Base-by-base conservation (phyloP, 1,140 invertebrate species). In the Diabrotica undecimpunctata region DNA sequence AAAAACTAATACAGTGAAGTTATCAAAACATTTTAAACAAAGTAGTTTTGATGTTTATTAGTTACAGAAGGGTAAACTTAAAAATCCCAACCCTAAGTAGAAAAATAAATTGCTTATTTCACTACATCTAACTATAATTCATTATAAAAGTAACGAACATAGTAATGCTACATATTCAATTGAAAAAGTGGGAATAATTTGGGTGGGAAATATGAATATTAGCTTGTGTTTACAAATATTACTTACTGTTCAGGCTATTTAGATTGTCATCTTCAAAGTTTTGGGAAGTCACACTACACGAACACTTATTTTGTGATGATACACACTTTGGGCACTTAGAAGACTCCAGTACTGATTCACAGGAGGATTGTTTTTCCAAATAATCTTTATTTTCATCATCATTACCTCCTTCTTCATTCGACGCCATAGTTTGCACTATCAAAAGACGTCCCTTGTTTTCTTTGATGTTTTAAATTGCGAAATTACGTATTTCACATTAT, bases 311-410 rank as follows among this genome's bases (percentile, higher is more conserved):
- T 58, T 55, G 38, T 50, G 62, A 46, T 63, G 63, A 61, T 50
- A 67, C 55, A 68, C 66, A 67, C 14, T 60, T 53, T 57, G 54
- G 58, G 65, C 64, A 69, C 57, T 54, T 46, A 36, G 52, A 54
- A n/a, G 46, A 50, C 58, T 51, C 62, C 38, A 51, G 55, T 62
- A 60, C 6, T 11, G 58, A 38, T 14, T 61, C 55, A 25, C 52
- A 62, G 11, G 6, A 36, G n/a, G 64, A 59, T 13, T 58, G 37
- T 54, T 71, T 69, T 66, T 53, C 64, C 58, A 59, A 69, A 69
- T 67, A 67, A 14, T 52, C 62, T 62, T 65, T 69, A 62, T 71
- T 71, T 69, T 73, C 67, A 54, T 73, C 71, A 37, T 71, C 64
- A 54, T 53, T 65, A 37, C 59, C 59, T 60, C 66, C 55, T 41